Percentiles rank a stretch among this genome's conserved stretches.
Conservation (phyloP, 2,888 invertebrate genomes). For the Latrodectus hesperus region DNA sequence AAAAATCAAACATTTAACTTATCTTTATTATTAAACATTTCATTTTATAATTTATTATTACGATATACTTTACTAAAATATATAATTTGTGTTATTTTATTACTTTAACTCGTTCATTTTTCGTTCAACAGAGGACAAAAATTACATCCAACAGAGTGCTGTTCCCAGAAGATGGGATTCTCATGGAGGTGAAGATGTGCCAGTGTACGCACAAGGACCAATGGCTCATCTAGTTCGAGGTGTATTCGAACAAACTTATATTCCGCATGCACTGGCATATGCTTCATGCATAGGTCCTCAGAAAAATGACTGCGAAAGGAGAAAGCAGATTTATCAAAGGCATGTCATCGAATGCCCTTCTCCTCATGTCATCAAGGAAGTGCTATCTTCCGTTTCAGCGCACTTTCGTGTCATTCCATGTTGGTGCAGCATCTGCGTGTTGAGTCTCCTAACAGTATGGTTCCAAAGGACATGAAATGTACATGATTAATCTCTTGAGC, state of each 20-base stretch:
- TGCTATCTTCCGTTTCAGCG: not conserved
- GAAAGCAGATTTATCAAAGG: slow-evolving; percentile 53
- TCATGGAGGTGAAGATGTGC: slow-evolving; percentile 89
- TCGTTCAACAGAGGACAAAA: slow-evolving; percentile 74
- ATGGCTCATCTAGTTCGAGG: slow-evolving; percentile 88
- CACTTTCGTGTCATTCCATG: not conserved
- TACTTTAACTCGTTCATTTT: not conserved
- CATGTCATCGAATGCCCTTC: slow-evolving; percentile 59
- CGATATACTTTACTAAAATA: too few relatives aligned
- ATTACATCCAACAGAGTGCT: slow-evolving; percentile 83
- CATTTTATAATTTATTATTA: too few relatives aligned
- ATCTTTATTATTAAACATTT: too few relatives aligned
- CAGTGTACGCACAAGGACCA: slow-evolving; percentile 87
- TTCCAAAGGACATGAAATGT: too few relatives aligned
- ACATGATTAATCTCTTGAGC: too few relatives aligned
- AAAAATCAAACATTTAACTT: too few relatives aligned
- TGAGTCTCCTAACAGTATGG: too few relatives aligned
- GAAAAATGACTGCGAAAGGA: slow-evolving; percentile 65
- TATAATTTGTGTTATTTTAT: too few relatives aligned
- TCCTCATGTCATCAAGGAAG: slow-evolving; percentile 26
- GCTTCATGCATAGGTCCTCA: slow-evolving; percentile 82
- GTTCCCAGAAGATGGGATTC: slow-evolving; percentile 87
- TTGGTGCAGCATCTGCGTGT: too few relatives aligned
- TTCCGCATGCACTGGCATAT: slow-evolving; percentile 89
- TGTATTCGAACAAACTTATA: slow-evolving; percentile 88